Evolutionary conservation across 1,140 invertebrate species (phyloP).

Genomic region (Heliconius hermathena): DNA sequence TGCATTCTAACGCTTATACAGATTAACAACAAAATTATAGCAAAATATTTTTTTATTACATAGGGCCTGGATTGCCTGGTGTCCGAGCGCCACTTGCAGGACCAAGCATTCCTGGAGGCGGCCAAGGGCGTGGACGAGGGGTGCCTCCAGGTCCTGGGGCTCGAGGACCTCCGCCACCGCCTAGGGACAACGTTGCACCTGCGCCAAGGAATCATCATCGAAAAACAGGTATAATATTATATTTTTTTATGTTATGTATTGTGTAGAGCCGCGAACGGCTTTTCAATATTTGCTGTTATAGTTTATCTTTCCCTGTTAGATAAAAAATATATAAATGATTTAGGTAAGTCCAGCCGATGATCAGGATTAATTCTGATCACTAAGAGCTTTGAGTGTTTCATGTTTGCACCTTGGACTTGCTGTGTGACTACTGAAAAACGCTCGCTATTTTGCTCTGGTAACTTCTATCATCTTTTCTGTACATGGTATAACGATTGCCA

Average conservation of each 20-base stretch:
- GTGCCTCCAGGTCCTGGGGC: constrained; percentile 86
- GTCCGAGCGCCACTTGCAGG: constrained; percentile 54
- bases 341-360: constrained; percentile 73
- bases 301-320: constrained; percentile 69
- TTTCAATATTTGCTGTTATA: constrained; percentile 71
- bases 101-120: constrained; percentile 86
- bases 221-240: constrained; percentile 64
- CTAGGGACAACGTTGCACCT: constrained; percentile 84
- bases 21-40: not conserved
- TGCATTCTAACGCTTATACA: no score
- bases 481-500: constrained; percentile 76
- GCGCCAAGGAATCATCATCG: constrained; percentile 68
- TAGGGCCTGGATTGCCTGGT: constrained; percentile 28
- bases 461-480: constrained; percentile 78
- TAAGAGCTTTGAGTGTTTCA: constrained; percentile 83
- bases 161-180: constrained; percentile 90
- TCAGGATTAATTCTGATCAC: constrained; percentile 67
- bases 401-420: constrained; percentile 83
- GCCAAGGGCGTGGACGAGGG: constrained; percentile 86
- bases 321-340: constrained; percentile 44
- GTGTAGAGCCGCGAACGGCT: constrained; percentile 60
- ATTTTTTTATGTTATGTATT: constrained; percentile 49
- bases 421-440: constrained; percentile 79
- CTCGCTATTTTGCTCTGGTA: constrained; percentile 80
- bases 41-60: constrained; percentile 1